Percentiles rank a stretch among this genome's conserved stretches.
Conservation (phyloP, 35 echinoderm and acorn worm species). For the Ophiothrix spiculata region DNA sequence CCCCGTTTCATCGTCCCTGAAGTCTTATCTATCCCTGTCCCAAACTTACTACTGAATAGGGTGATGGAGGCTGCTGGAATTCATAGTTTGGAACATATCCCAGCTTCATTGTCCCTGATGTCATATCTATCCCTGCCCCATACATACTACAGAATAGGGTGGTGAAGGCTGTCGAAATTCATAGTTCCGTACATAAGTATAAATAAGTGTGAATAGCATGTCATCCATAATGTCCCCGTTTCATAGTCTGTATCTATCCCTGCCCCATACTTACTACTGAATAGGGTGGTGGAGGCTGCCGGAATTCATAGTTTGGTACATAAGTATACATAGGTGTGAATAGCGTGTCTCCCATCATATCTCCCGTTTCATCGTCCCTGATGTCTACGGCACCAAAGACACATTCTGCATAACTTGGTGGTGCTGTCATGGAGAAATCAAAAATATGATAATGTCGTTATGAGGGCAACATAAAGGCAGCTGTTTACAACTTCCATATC, state of each 20-base stretch:
- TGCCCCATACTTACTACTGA: constrained; percentile 57
- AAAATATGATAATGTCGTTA: neutral
- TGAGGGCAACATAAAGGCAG: no score
- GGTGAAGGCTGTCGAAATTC: constrained; percentile 15
- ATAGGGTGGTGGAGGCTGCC: constrained; percentile 79
- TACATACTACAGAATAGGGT: constrained; percentile 82
- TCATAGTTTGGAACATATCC: neutral
- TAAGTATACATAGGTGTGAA: constrained; percentile 96
- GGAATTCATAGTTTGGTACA: constrained; percentile 84
- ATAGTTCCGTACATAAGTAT: neutral
- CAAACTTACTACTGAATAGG: no score
- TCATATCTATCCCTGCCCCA: neutral
- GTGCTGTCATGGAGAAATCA: constrained; percentile 51
- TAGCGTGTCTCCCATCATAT: constrained; percentile 56
- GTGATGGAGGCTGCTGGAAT: constrained; percentile 8
- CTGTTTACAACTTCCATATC: no score
- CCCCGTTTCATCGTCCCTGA: constrained; percentile 79
- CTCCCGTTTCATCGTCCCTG: constrained; percentile 80
- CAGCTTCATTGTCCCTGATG: neutral
- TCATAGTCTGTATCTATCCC: neutral
- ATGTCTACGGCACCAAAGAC: constrained; percentile 91
- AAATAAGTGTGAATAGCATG: neutral
- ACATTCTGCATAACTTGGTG: constrained; percentile 95
- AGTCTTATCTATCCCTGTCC: no score
- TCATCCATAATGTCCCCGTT: neutral